A percentile compares a stretch with the other conserved stretches of the same genome.
These are phyloP conservation scores for Cirrhinus mrigala DNA, from an alignment of 2,797 vertebrate genomes.

Conservation along the genomic window DNA sequence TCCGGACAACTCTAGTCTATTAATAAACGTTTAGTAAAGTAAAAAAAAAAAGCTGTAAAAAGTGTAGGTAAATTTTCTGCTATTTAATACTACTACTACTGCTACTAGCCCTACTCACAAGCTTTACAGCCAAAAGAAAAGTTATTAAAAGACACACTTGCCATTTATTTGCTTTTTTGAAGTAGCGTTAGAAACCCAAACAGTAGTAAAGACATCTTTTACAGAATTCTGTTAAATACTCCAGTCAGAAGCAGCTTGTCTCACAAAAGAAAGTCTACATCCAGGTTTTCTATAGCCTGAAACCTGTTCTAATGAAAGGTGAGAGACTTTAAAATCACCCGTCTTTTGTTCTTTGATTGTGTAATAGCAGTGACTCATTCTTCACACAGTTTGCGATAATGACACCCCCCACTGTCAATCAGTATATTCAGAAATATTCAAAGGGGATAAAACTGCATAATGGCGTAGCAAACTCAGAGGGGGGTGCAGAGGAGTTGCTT, in stretches of 20 bases:
- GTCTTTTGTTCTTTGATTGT: slow-evolving; percentile 65
- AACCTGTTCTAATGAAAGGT: slow-evolving; percentile 59
- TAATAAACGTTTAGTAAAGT: too few relatives aligned
- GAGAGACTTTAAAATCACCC: slow-evolving; percentile 62
- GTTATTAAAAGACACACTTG: not conserved
- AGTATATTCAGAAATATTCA: slow-evolving; percentile 66
- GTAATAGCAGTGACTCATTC: slow-evolving; percentile 61
- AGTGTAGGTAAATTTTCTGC: too few relatives aligned
- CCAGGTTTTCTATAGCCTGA: slow-evolving; percentile 1
- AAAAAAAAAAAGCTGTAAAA: too few relatives aligned
- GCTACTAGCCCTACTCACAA: not conserved
- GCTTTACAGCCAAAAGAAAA: not conserved
- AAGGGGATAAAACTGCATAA: slow-evolving; percentile 60
- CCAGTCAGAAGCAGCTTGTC: slow-evolving; percentile 1
- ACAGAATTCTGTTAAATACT: slow-evolving; percentile 16
- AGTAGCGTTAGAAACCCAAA: not conserved
- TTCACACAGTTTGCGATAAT: slow-evolving; percentile 58
- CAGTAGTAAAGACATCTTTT: not conserved
- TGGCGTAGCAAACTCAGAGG: slow-evolving; percentile 49
- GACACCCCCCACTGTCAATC: slow-evolving; percentile 63
- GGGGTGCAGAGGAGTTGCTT: slow-evolving; percentile 44
- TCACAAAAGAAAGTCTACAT: slow-evolving; percentile 1
- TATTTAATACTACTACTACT: too few relatives aligned
- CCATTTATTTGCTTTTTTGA: not conserved
- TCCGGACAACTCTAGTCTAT: too few relatives aligned